Evolutionary conservation across 1,140 invertebrate genomes (phyloP).

Genomic region (Asobara japonica): DNA sequence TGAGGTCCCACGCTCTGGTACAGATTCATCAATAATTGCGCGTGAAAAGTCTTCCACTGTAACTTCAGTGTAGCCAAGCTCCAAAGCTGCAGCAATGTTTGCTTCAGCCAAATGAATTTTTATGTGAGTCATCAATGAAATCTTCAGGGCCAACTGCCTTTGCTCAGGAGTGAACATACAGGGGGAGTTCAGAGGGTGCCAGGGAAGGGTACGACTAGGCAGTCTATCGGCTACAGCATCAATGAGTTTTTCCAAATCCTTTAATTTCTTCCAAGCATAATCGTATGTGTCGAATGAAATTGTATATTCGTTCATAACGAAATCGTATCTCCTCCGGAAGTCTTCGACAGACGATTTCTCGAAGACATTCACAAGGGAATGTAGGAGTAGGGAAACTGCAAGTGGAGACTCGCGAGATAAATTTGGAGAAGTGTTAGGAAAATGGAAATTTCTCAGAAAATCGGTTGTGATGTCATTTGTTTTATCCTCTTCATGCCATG

Average conservation of each 20-base stretch:
- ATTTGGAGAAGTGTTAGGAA: neutral
- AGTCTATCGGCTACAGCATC: neutral
- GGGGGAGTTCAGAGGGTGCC: constrained; percentile 31
- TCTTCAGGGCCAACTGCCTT: neutral
- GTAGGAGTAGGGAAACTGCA: constrained; percentile 42
- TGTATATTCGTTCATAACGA: constrained; percentile 34
- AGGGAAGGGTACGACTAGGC: constrained; percentile 33
- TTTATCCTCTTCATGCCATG: neutral
- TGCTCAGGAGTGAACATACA: neutral
- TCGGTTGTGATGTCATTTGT: neutral
- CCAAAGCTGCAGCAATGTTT: neutral
- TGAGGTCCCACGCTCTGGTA: neutral
- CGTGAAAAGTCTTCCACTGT: neutral
- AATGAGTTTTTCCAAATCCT: neutral
- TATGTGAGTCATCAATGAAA: neutral
- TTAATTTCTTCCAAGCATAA: constrained; percentile 34
- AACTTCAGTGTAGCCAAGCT: neutral
- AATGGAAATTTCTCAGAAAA: constrained; percentile 47
- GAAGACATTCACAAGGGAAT: constrained; percentile 57
- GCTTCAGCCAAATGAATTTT: neutral
- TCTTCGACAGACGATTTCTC: constrained; percentile 48
- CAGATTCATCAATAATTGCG: neutral
- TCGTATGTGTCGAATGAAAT: constrained; percentile 26
- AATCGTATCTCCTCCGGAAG: constrained; percentile 40
- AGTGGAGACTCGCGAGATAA: neutral